Percentiles rank a stretch among this genome's conserved stretches.
Conservation (phyloP, 2,797 vertebrate species). For the Gymnoscopelus microlampas region DNA sequence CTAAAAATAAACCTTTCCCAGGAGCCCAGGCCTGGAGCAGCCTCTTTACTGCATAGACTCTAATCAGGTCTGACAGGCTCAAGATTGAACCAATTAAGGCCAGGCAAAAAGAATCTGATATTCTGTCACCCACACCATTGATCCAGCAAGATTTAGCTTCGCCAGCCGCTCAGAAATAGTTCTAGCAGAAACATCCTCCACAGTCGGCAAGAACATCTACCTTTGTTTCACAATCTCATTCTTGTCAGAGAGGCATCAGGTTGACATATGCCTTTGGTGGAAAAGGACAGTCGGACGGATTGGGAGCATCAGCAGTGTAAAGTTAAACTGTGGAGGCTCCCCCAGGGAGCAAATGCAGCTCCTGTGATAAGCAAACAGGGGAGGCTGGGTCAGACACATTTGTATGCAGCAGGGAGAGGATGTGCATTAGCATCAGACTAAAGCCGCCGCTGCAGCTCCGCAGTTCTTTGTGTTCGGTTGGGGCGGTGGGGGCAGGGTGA, state of each 20-base stretch:
- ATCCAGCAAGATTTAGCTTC: conserved; percentile 70
- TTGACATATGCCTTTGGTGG: conserved; percentile 34
- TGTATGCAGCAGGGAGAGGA: conserved; percentile 81
- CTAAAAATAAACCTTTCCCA: conserved; percentile 67
- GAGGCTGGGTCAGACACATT: conserved; percentile 77
- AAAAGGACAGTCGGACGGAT: conserved; percentile 33
- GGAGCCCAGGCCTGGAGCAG: conserved; percentile 33
- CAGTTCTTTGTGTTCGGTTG: conserved; percentile 79
- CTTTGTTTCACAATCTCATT: conserved; percentile 35
- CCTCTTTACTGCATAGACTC: conserved; percentile 63
- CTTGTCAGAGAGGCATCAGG: conserved; percentile 16
- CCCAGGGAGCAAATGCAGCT: conserved; percentile 67
- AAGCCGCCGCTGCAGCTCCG: conserved; percentile 79
- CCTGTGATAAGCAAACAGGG: conserved; percentile 72
- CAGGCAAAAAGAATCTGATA: conserved; percentile 77
- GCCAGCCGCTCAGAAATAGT: conserved; percentile 61
- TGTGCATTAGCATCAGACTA: conserved; percentile 85
- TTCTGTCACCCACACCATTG: conserved; percentile 77
- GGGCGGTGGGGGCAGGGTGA: conserved; percentile 72
- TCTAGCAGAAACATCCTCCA: conserved; percentile 36
- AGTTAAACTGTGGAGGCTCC: conserved; percentile 67
- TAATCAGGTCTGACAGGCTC: conserved; percentile 81
- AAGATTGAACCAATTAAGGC: conserved; percentile 84
- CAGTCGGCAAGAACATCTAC: conserved; percentile 36
- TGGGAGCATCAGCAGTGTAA: conserved; percentile 45